These are phyloP conservation scores for Byasa hedistus DNA, from an alignment of 2,888 invertebrate genomes.

Conservation along the genomic window DNA sequence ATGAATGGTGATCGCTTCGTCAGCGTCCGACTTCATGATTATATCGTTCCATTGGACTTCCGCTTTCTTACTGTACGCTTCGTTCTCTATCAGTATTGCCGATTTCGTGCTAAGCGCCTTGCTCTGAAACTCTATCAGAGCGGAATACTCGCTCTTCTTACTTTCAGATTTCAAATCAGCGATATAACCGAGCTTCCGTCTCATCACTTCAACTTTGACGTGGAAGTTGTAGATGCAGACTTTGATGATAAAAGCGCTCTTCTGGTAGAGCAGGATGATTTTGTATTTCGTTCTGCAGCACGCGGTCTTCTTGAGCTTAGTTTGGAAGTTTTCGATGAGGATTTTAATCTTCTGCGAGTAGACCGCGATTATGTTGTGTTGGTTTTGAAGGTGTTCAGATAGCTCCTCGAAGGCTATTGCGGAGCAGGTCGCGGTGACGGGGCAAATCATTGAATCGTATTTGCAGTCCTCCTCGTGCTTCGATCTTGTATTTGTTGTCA, in stretches of 20 bases:
- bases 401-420: constrained; percentile 70
- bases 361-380: constrained; percentile 71
- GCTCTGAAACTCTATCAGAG: constrained; percentile 72
- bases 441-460: constrained; percentile 71
- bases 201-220: constrained; percentile 72
- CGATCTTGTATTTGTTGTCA: constrained; percentile 60
- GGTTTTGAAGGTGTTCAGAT: constrained; percentile 61
- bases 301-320: constrained; percentile 71
- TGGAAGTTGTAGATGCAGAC: constrained; percentile 75
- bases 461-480: constrained; percentile 75
- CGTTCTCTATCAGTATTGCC: constrained; percentile 70
- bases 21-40: constrained; percentile 67
- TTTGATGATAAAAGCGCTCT: constrained; percentile 75
- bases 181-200: constrained; percentile 67
- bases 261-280: constrained; percentile 67
- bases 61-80: constrained; percentile 71
- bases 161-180: constrained; percentile 63
- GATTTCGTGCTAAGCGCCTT: constrained; percentile 69
- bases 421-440: constrained; percentile 70
- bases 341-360: constrained; percentile 76
- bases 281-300: constrained; percentile 75
- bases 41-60: constrained; percentile 75
- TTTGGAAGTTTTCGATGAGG: constrained; percentile 74
- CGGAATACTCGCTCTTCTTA: constrained; percentile 71
- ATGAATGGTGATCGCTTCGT: constrained; percentile 73